A percentile compares a stretch with the other conserved stretches of the same genome.
phyloP scores from a whole-genome alignment of 2,113 vertebrate genomes.

The Campylorhamphus procurvoides region DNA sequence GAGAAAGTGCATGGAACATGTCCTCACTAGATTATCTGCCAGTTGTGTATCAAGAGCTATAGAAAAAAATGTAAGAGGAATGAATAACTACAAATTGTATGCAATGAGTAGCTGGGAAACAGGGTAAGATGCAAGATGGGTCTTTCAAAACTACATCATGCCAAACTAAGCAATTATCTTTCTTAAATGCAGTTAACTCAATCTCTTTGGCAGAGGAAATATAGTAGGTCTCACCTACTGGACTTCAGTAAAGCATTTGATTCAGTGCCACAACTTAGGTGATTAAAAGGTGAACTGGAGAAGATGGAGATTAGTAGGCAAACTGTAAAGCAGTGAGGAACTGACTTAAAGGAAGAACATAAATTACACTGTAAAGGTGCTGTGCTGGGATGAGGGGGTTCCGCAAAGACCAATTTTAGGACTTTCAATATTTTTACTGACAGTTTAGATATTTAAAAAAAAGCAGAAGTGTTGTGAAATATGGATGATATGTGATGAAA shows the following conservation, averaged over 20 bases:
- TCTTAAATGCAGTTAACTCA: background rate
- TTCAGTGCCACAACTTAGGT: background rate
- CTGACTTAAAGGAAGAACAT: background rate
- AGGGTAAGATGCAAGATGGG: background rate
- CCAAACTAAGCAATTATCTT: background rate
- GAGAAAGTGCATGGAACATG: background rate
- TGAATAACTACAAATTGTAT: background rate
- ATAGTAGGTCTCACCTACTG: background rate
- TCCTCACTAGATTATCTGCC: background rate
- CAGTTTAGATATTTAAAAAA: background rate
- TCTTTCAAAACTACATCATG: background rate
- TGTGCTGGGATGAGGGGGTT: background rate
- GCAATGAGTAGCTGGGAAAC: background rate
- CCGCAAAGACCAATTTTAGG: background rate
- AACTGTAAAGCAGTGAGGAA: background rate
- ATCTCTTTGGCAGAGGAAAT: background rate
- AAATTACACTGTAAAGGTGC: background rate
- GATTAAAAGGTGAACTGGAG: background rate
- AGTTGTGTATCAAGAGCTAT: background rate
- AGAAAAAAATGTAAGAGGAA: constrained; percentile 1
- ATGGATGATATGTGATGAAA: constrained; percentile 24
- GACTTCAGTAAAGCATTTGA: background rate
- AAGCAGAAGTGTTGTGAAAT: constrained; percentile 2
- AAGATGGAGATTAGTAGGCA: background rate
- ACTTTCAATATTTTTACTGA: background rate